These are phyloP conservation scores for Holacanthella duospinosa DNA, from an alignment of 2,888 invertebrate species.

Conservation along the genomic window DNA sequence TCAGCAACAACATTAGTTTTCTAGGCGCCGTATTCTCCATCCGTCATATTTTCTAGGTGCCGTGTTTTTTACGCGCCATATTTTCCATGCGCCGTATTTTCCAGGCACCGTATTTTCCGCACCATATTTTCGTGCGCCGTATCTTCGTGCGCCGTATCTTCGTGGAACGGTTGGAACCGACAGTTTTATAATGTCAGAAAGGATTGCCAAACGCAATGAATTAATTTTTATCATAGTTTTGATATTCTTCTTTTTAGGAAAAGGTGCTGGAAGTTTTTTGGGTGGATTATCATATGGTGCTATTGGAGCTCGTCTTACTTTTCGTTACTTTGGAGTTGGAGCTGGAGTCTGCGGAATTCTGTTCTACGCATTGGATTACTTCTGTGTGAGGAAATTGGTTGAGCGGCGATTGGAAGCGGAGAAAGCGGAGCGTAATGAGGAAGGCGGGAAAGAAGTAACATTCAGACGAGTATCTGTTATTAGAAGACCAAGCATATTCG, in stretches of 20 bases:
- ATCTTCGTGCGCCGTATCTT: too few species aligned
- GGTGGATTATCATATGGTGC: conserved; percentile 67
- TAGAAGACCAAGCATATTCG: background rate
- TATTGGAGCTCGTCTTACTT: conserved; percentile 64
- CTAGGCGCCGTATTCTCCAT: too few species aligned
- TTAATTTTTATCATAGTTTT: too few species aligned
- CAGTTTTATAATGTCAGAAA: too few species aligned
- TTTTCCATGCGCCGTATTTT: too few species aligned
- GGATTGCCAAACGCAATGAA: too few species aligned
- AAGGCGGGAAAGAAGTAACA: background rate
- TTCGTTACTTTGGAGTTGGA: conserved; percentile 64
- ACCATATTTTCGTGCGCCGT: too few species aligned
- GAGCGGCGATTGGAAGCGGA: conserved; percentile 12
- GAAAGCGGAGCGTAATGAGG: conserved; percentile 1
- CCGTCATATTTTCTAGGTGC: too few species aligned
- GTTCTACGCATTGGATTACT: conserved; percentile 59
- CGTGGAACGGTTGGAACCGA: too few species aligned
- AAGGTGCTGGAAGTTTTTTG: conserved; percentile 69
- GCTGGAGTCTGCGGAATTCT: conserved; percentile 60
- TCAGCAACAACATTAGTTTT: too few species aligned
- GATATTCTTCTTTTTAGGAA: conserved; percentile 50
- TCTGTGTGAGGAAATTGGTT: conserved; percentile 53
- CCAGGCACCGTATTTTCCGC: too few species aligned
- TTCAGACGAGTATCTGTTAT: background rate
- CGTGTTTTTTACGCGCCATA: too few species aligned